A percentile compares a stretch with the other conserved stretches of the same genome.
Evolutionary conservation across 1,140 invertebrate genomes (phyloP).

Genomic region (Aphelenchoides besseyi): DNA sequence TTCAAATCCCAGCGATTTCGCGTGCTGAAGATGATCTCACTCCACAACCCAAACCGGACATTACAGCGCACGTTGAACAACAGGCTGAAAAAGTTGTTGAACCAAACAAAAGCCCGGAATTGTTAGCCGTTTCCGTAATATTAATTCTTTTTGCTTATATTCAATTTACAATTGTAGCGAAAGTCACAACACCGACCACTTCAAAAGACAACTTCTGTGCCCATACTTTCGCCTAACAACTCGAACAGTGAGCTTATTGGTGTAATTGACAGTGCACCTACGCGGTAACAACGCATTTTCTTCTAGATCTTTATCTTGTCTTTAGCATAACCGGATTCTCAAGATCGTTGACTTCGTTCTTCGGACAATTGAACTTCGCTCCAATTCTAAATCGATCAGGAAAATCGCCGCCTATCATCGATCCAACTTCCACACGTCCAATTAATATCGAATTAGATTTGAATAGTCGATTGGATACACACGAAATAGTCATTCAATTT

Average conservation of each 20-base stretch:
- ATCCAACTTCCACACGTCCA: constrained; percentile 11
- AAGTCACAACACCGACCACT: not conserved
- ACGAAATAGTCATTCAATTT: constrained; percentile 42
- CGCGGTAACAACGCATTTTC: not conserved
- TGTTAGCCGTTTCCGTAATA: not conserved
- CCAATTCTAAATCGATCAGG: constrained; percentile 23
- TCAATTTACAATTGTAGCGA: not conserved
- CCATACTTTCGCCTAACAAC: not conserved
- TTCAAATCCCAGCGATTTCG: constrained; percentile 11
- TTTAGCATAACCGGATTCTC: constrained; percentile 6
- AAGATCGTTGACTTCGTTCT: not conserved
- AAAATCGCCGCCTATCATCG: not conserved
- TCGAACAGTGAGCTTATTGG: not conserved
- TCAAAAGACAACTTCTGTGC: constrained; percentile 3
- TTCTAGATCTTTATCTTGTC: not conserved
- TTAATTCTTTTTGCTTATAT: not conserved
- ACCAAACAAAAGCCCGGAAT: not conserved
- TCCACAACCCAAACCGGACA: constrained; percentile 23
- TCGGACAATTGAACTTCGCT: constrained; percentile 14
- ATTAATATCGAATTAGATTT: constrained; percentile 23
- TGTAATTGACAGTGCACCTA: not conserved
- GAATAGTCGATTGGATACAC: constrained; percentile 32
- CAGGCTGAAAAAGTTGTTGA: not conserved
- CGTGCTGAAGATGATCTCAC: not conserved
- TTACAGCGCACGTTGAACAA: constrained; percentile 11